A percentile compares a stretch with the other conserved stretches of the same genome.
Evolutionary conservation across 2,797 vertebrate species (phyloP).

Genomic region (Neopelma chrysocephalum): DNA sequence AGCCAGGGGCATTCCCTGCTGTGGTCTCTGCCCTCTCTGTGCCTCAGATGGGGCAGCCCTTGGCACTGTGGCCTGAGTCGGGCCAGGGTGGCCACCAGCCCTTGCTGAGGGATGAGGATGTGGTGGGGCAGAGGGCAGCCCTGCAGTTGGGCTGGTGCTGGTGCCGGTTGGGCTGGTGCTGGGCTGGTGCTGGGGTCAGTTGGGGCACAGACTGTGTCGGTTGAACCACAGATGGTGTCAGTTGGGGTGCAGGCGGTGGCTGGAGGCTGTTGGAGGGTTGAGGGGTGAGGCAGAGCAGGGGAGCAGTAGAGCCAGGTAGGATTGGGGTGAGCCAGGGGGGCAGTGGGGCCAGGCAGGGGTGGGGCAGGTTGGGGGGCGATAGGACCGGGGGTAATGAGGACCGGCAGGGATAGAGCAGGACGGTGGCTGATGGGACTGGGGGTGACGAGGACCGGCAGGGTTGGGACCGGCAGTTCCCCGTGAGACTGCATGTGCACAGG

Average conservation of each 20-base stretch:
- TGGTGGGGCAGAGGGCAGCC: background rate
- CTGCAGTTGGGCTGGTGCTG: background rate
- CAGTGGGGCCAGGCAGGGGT: fast-evolving
- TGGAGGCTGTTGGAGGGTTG: background rate
- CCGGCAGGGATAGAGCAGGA: background rate
- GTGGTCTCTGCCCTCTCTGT: background rate
- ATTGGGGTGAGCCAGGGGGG: background rate
- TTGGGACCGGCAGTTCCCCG: background rate
- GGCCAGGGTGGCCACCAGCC: background rate
- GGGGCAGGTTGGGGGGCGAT: background rate
- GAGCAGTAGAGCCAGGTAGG: background rate
- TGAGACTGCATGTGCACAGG: too few relatives aligned
- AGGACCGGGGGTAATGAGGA: too few relatives aligned
- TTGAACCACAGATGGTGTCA: background rate
- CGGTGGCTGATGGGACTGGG: too few relatives aligned
- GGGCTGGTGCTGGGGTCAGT: fast-evolving
- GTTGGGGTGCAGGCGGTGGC: background rate
- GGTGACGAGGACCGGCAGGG: background rate
- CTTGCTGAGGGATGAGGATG: background rate
- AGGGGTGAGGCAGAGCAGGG: fast-evolving
- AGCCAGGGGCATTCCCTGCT: background rate
- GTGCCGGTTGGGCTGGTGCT: background rate
- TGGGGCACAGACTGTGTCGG: background rate
- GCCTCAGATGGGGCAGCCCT: background rate
- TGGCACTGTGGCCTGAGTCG: background rate